phyloP scores from a whole-genome alignment of 2,113 vertebrate genomes.

The Campylomormyrus numenius region DNA sequence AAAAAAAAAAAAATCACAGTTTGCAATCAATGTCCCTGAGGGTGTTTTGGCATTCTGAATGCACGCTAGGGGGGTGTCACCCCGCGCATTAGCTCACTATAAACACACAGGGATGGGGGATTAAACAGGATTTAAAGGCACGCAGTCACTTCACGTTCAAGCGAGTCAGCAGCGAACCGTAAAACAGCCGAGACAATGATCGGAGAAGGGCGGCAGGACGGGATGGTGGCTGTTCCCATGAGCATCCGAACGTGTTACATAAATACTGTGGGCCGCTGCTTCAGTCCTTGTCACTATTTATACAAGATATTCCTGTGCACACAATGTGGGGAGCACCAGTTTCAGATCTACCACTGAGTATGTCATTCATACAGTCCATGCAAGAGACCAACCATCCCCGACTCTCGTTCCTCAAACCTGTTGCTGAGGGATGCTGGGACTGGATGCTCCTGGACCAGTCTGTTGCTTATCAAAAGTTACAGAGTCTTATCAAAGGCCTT shows the following conservation, averaged over 20 bases:
- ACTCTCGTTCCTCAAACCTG: background rate
- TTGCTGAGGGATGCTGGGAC: background rate
- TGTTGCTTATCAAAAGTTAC: background rate
- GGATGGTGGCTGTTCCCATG: background rate
- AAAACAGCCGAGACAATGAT: background rate
- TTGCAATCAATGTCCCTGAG: background rate
- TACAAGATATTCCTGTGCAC: background rate
- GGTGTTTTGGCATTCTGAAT: background rate
- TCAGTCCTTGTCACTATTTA: background rate
- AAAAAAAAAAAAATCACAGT: background rate
- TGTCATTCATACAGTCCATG: background rate
- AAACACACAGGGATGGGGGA: background rate
- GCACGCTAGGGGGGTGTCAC: background rate
- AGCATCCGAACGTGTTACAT: background rate
- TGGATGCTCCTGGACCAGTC: background rate
- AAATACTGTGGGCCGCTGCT: background rate
- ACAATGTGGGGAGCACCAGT: background rate
- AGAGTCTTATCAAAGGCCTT: background rate
- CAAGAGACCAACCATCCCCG: background rate
- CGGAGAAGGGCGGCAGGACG: background rate
- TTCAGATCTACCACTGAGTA: background rate
- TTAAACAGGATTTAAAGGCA: background rate
- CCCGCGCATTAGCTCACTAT: background rate
- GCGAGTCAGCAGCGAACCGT: background rate
- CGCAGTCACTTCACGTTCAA: background rate